phyloP scores from a whole-genome alignment of 2,797 vertebrate species.

The Cryptoprocta ferox region DNA sequence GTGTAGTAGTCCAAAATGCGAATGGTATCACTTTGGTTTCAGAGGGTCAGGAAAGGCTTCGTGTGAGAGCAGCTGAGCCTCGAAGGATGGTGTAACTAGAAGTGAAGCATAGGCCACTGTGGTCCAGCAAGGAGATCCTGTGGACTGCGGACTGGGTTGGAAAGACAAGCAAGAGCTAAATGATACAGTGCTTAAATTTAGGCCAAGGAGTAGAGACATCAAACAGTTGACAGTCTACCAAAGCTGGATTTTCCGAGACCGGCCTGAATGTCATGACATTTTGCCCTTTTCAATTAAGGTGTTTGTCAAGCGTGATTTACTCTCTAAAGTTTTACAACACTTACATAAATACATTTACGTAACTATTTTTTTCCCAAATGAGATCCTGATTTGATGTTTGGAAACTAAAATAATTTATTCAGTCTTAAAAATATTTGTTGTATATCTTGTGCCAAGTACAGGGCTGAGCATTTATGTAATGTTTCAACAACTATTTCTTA shows the following conservation, averaged over 20 bases:
- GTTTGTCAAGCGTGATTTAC: slow-evolving; percentile 14
- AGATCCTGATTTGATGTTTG: background rate
- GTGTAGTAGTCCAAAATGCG: background rate
- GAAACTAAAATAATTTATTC: slow-evolving; percentile 16
- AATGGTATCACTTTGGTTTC: background rate
- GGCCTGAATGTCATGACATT: background rate
- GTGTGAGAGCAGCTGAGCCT: background rate
- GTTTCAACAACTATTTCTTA: background rate
- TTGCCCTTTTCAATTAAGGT: background rate
- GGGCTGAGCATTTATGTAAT: background rate
- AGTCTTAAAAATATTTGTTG: background rate
- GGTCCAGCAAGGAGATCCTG: background rate
- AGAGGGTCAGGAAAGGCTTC: background rate
- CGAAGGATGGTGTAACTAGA: background rate
- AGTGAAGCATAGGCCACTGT: background rate
- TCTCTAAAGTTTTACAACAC: slow-evolving; percentile 1
- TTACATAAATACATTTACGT: background rate
- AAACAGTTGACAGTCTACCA: background rate
- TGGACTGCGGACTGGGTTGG: background rate
- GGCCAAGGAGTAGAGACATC: background rate
- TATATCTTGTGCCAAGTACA: background rate
- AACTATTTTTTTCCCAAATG: background rate
- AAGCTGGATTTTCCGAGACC: background rate
- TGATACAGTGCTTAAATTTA: background rate
- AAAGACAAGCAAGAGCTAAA: background rate